Base-by-base conservation (phyloP, 2,113 vertebrate genomes). In the Heptranchias perlo region DNA sequence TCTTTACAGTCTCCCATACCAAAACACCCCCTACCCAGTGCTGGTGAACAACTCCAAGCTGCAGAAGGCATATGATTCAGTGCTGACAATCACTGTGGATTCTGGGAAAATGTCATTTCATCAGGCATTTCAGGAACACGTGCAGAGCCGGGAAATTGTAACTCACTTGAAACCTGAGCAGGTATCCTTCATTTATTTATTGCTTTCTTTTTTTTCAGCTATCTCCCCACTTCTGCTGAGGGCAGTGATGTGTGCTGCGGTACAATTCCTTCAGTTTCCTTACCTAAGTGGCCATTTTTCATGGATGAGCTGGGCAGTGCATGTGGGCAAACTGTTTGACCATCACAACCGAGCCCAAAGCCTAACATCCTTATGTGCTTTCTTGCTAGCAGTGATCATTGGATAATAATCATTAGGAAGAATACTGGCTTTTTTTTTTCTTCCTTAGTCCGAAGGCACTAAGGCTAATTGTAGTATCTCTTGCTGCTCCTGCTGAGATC, bases 1-100 rank as follows among this genome's bases (percentile, higher is more conserved):
- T 44, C 97, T 98, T 96, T 98, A 98, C 97, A 98, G 98, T 96
- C 97, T 98, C 35, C 98, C 98, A 35, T 97, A 98, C 96, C 96
- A 95, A 67, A 97, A 98, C 16, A 96, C 97, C 1, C 96, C 96
- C 96, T 97, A 97, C 94, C 97, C 97, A 0, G 96, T 96, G 35
- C 97, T 98, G 95, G 97, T 96, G 82, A 96, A 96, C 93, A 98
- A 97, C 96, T 96, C 96, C 95, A 98, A 98, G 96, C 97, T 98
- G 39, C 96, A 97, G 93, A 96, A 97, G 31, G 98, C 98, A 95
- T 98, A 98, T 49, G 98, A 98, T 18, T 97, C 98, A 0, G 97
- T 98, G 96, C 97, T 98, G 62, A 98, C 98, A 21, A 96, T 98
- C 96, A 98, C 98, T 35, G 96, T 98, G 21, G 97, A 98, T 76